Evolutionary conservation across 2,888 invertebrate genomes (phyloP).

Genomic region (Plemyria rubiginata): DNA sequence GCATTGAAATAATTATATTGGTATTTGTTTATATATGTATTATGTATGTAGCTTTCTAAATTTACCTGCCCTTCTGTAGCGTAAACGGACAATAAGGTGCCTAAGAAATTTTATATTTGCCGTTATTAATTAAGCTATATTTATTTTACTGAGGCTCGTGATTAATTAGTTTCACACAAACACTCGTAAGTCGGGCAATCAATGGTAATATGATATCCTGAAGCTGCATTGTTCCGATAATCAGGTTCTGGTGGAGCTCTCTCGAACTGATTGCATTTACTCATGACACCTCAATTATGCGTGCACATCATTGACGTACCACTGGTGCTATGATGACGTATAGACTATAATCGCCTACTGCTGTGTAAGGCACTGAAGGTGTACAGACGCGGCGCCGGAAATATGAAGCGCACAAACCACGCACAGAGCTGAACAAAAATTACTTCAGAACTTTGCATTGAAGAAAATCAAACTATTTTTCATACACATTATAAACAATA

Average conservation of each 20-base stretch:
- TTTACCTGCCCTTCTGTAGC: no score
- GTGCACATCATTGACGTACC: slow-evolving; percentile 10
- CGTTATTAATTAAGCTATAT: no score
- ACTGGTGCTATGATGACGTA: slow-evolving; percentile 12
- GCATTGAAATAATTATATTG: no score
- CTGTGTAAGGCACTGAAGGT: no score
- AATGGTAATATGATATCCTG: slow-evolving; percentile 25
- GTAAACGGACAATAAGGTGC: no score
- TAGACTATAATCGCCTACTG: not conserved
- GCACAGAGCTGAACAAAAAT: no score
- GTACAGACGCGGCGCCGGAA: not conserved
- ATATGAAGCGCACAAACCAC: not conserved
- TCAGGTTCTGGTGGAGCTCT: slow-evolving; percentile 41
- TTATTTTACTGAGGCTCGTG: not conserved
- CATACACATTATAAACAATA: no score
- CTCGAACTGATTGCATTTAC: slow-evolving; percentile 45
- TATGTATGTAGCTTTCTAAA: no score
- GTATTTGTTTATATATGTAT: no score
- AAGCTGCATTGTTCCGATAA: slow-evolving; percentile 48
- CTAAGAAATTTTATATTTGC: no score
- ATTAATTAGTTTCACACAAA: not conserved
- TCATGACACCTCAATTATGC: slow-evolving; percentile 38
- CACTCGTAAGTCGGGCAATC: slow-evolving; percentile 3
- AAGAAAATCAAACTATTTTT: no score
- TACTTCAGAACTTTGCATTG: no score